Base-by-base conservation (phyloP, 2,113 vertebrate genomes). In the Datnioides undecimradiatus region DNA sequence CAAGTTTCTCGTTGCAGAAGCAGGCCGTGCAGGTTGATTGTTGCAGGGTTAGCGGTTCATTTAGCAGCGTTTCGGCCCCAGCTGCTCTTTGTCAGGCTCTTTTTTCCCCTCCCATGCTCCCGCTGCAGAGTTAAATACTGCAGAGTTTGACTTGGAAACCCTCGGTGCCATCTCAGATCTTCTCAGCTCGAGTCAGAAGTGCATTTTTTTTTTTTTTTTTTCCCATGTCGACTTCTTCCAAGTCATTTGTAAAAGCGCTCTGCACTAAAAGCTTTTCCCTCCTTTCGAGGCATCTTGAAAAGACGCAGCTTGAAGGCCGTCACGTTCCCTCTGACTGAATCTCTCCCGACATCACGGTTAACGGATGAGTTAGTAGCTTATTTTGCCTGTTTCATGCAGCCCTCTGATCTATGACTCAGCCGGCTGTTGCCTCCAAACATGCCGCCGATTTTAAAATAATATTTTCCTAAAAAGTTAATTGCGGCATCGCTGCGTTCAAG, bases 241-340 rank as follows among this genome's bases (percentile, higher is more conserved):
- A 77, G 76, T 82, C 5, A 84, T 90, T 81, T 86, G 82, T 70
- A 54, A 63, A 72, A 80, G 80, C 78, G 54, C 36, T 67, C 62
- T 38, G 46, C n/a, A n/a, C 80, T 83, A 59, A 88, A 88, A 89
- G 83, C 84, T 88, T 85, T 75, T 67, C 58, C 58, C 21, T 68
- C 55, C 54, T 88, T 80, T 79, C n/a, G 40, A 92, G 72, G 77
- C 64, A 21, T 83, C 60, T 59, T 65, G 58, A 65, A 74, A 78
- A 76, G 36, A 60, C 23, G 8, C 46, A 48, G 48, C 64, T 73
- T 81, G 57, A 87, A 51, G 74, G 25, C 40, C 21, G 64, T 72
- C 62, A 72, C 71, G 33, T 69, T 58, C 67, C 41, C 40, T 54
- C 58, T 19, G 38, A 77, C 34, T 52, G 27, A 65, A 65, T 79